Evolutionary conservation across 2,797 vertebrate genomes (phyloP).

Genomic region (Danio choprae): DNA sequence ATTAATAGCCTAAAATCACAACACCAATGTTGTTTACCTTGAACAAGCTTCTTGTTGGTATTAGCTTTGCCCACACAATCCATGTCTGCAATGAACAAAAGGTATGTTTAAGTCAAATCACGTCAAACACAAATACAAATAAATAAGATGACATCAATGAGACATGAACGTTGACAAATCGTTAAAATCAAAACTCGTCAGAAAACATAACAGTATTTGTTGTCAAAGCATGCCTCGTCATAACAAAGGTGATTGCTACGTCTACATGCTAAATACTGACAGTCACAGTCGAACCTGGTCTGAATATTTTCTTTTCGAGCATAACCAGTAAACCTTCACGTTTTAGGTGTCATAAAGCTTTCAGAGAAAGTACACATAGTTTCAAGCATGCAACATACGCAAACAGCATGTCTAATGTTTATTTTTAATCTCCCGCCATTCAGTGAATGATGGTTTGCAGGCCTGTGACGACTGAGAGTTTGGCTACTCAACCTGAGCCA

Average conservation of each 20-base stretch:
- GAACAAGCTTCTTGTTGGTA: constrained; percentile 88
- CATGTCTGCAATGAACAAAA: constrained; percentile 79
- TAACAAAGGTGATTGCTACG: constrained; percentile 3
- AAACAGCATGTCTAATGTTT: constrained; percentile 53
- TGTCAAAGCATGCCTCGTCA: not conserved
- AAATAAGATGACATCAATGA: not conserved
- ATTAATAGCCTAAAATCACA: not conserved
- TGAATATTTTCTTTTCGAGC: not conserved
- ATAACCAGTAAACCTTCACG: not conserved
- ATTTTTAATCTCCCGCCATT: constrained; percentile 79
- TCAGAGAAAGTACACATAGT: not conserved
- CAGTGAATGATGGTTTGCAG: constrained; percentile 44
- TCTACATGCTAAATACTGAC: not conserved
- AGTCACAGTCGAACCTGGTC: not conserved
- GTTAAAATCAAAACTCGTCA: not conserved
- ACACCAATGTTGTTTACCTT: constrained; percentile 80
- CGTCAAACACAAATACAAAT: not conserved
- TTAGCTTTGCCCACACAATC: constrained; percentile 83
- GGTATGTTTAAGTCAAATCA: not conserved
- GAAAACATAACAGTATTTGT: not conserved
- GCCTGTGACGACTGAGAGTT: constrained; percentile 59
- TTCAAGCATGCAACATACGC: not conserved
- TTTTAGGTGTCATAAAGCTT: too few relatives aligned
- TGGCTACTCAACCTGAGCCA: constrained; percentile 14
- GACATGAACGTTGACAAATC: not conserved